These are phyloP conservation scores for Tapirus indicus DNA, from an alignment of 2,797 vertebrate species.

Conservation along the genomic window DNA sequence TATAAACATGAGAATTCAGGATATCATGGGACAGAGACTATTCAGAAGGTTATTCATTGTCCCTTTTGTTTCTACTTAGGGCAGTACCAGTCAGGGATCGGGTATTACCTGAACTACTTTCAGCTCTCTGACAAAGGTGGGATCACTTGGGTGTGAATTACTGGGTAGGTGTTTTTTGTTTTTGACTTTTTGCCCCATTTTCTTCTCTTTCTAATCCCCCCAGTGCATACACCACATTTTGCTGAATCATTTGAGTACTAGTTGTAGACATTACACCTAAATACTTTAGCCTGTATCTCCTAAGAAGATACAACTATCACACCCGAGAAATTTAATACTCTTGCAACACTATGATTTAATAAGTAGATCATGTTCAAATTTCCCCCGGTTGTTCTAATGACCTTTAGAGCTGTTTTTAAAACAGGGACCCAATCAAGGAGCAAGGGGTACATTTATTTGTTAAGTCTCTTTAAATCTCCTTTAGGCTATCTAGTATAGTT, in stretches of 20 bases:
- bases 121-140: background rate
- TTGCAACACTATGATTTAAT: background rate
- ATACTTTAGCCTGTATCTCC: background rate
- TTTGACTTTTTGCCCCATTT: background rate
- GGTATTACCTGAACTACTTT: background rate
- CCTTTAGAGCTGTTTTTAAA: background rate
- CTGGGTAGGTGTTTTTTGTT: background rate
- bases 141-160: background rate
- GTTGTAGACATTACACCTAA: background rate
- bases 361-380: background rate
- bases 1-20: background rate
- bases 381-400: background rate
- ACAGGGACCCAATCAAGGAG: background rate
- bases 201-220: background rate
- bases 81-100: too few species aligned
- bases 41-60: background rate
- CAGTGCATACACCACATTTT: background rate
- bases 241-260: background rate
- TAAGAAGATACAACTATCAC: background rate
- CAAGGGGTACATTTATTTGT: background rate
- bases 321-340: background rate
- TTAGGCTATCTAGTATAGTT: background rate
- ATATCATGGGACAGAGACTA: background rate
- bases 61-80: background rate
- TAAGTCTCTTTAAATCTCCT: background rate